Evolutionary conservation across 2,113 vertebrate species (phyloP).

Genomic region (Saguinus imperator): DNA sequence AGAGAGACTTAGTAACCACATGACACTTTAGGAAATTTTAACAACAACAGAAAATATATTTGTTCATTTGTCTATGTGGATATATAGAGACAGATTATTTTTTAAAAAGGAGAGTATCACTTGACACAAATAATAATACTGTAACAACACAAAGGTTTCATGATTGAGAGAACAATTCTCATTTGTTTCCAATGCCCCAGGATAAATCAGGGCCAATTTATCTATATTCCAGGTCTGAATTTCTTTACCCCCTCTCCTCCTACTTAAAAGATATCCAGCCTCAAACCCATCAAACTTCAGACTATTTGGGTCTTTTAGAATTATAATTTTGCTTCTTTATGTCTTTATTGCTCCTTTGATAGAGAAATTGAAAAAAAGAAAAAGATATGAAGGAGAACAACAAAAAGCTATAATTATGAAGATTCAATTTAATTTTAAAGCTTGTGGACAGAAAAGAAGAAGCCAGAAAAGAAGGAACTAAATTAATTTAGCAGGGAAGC

Average conservation of each 20-base stretch:
- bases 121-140: constrained; percentile 45
- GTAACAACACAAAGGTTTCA: neutral
- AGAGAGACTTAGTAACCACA: neutral
- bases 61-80: neutral
- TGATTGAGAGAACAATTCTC: constrained; percentile 44
- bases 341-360: constrained; percentile 91
- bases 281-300: constrained; percentile 76
- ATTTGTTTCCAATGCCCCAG: constrained; percentile 40
- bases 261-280: constrained; percentile 71
- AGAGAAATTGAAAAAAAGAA: constrained; percentile 88
- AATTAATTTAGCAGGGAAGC: constrained; percentile 89
- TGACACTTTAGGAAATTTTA: constrained; percentile 1
- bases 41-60: neutral
- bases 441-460: constrained; percentile 87
- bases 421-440: constrained; percentile 89
- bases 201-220: constrained; percentile 49
- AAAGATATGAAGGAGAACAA: constrained; percentile 87
- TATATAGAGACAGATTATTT: neutral
- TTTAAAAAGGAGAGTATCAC: neutral
- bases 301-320: constrained; percentile 83
- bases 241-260: constrained; percentile 68
- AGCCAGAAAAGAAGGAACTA: constrained; percentile 87
- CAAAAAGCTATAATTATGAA: constrained; percentile 89
- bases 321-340: constrained; percentile 87
- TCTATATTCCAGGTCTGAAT: constrained; percentile 45